These are phyloP conservation scores for Fulica atra DNA, from an alignment of 2,113 vertebrate species.

Conservation along the genomic window DNA sequence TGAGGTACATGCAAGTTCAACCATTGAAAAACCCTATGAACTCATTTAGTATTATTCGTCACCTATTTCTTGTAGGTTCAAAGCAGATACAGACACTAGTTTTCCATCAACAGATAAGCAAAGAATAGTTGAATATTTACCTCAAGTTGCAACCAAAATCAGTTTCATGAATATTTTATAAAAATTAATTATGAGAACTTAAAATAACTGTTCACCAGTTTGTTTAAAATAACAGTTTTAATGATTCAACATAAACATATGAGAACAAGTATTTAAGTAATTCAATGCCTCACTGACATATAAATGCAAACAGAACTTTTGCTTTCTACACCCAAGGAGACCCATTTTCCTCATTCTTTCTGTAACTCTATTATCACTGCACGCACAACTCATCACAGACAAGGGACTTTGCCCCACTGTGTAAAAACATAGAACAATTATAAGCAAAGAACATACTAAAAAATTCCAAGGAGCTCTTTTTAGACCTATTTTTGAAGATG, in stretches of 20 bases:
- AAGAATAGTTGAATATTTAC: background rate
- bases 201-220: background rate
- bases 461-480: background rate
- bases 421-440: background rate
- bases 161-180: background rate
- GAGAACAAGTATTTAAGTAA: background rate
- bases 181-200: background rate
- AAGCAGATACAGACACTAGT: background rate
- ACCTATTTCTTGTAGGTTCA: background rate
- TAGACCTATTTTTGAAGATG: background rate
- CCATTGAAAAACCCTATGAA: background rate
- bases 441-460: background rate
- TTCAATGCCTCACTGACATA: background rate
- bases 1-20: background rate
- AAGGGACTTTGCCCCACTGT: background rate
- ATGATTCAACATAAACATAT: background rate
- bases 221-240: background rate
- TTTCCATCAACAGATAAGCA: background rate
- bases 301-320: background rate
- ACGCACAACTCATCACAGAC: background rate
- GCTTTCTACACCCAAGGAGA: background rate
- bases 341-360: background rate
- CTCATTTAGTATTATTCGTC: background rate
- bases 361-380: background rate
- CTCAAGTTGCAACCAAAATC: background rate